A percentile compares a stretch with the other conserved stretches of the same genome.
phyloP scores from a whole-genome alignment of 2,797 vertebrate species.

The Diglossa cyanea region DNA sequence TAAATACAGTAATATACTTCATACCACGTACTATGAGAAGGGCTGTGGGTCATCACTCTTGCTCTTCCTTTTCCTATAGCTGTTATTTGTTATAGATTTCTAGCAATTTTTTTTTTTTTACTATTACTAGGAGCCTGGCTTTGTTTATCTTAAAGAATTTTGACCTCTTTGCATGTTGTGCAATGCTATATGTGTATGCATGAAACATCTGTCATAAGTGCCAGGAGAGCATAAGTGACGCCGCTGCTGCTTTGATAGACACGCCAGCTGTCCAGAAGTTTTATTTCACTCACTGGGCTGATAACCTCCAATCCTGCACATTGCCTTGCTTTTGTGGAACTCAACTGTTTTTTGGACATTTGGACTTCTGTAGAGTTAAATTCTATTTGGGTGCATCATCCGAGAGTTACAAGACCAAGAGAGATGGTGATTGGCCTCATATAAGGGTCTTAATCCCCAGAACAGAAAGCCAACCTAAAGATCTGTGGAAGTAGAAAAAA shows the following conservation, averaged over 20 bases:
- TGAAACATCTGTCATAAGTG: not conserved
- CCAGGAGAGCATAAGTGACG: not conserved
- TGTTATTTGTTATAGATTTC: not conserved
- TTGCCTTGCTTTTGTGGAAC: not conserved
- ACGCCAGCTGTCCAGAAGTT: not conserved
- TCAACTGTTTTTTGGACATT: not conserved
- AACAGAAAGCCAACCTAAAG: not conserved
- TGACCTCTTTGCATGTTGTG: not conserved
- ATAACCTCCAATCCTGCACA: not conserved
- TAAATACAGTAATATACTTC: not conserved
- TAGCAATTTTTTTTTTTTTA: not conserved
- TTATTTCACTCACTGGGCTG: not conserved
- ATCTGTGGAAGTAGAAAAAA: not conserved
- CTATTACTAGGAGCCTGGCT: not conserved
- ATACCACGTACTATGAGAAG: not conserved
- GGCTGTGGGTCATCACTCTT: not conserved
- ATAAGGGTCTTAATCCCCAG: not conserved
- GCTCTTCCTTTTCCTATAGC: not conserved
- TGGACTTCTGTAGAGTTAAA: not conserved
- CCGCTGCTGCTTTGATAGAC: not conserved
- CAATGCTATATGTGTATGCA: fast-evolving
- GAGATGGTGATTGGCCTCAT: not conserved
- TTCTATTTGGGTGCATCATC: not conserved
- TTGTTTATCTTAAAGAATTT: not conserved
- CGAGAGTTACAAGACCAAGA: not conserved